phyloP scores from a whole-genome alignment of 2,797 vertebrate genomes.

The Cossypha niveicapilla region DNA sequence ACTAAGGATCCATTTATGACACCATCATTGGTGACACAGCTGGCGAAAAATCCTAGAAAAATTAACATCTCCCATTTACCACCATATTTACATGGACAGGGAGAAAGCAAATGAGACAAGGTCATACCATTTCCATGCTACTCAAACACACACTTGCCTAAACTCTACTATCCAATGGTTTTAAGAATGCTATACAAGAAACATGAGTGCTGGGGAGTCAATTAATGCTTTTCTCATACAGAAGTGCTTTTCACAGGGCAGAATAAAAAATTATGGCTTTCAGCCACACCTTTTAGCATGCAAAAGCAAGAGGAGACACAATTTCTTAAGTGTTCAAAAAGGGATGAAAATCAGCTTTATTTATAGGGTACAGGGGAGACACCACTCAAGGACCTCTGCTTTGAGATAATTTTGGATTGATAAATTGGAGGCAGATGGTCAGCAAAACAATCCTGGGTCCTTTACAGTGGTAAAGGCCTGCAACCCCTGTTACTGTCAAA shows the following conservation, averaged over 20 bases:
- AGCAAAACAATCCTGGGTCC: neutral
- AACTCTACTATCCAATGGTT: neutral
- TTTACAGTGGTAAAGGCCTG: neutral
- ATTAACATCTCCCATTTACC: neutral
- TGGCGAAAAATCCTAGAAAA: neutral
- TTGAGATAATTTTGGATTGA: neutral
- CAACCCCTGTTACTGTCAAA: neutral
- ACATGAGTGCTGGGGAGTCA: neutral
- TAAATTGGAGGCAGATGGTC: neutral
- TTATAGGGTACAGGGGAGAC: neutral
- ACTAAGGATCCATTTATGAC: neutral
- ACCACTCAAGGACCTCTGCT: neutral
- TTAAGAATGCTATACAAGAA: neutral
- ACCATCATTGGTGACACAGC: neutral
- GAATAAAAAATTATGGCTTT: neutral
- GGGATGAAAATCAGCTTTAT: neutral
- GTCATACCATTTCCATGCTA: neutral
- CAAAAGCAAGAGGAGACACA: neutral
- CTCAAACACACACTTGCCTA: accelerated
- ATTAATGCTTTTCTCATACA: neutral
- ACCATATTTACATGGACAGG: neutral
- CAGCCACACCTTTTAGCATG: neutral
- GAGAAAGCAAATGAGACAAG: neutral
- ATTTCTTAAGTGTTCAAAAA: neutral
- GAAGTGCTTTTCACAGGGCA: neutral